These are phyloP conservation scores for Eupleurogrammus muticus DNA, from an alignment of 2,797 vertebrate genomes.

Conservation along the genomic window DNA sequence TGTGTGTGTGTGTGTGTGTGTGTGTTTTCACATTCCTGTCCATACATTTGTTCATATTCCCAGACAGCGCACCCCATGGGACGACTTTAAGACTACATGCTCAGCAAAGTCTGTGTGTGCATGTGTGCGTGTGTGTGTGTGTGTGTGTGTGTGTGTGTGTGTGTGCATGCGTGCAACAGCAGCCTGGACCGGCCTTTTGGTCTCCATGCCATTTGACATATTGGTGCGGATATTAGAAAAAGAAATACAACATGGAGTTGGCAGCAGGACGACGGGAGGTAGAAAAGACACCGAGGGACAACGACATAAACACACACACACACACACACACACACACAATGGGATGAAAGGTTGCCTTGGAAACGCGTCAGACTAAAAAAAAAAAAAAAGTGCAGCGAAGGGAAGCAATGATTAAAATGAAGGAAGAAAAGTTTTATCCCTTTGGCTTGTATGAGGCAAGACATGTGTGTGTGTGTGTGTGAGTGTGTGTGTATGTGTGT, in stretches of 20 bases:
- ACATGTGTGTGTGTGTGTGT: conserved; percentile 7
- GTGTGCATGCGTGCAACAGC: conserved; percentile 1
- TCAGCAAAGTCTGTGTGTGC: conserved; percentile 1
- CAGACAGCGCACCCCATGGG: neutral
- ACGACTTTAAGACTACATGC: neutral
- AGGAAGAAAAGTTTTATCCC: conserved; percentile 15
- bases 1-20: neutral
- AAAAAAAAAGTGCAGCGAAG: conserved; percentile 6
- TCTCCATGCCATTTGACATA: conserved; percentile 10
- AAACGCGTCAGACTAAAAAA: conserved; percentile 13
- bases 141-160: conserved; percentile 13
- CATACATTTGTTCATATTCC: conserved; percentile 3
- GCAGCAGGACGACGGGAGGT: conserved; percentile 7
- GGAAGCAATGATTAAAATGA: conserved; percentile 6
- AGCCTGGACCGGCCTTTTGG: neutral
- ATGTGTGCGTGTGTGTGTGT: conserved; percentile 10
- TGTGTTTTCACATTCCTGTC: neutral
- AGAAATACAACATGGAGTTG: conserved; percentile 11
- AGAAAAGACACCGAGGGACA: neutral
- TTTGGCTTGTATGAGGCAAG: neutral
- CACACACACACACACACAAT: conserved; percentile 16
- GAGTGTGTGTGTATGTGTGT: neutral
- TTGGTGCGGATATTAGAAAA: conserved; percentile 19
- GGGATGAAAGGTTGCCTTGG: conserved; percentile 22
- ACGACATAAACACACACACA: conserved; percentile 1